A percentile compares a stretch with the other conserved stretches of the same genome.
These are phyloP conservation scores for Tiliqua scincoides DNA, from an alignment of 2,113 vertebrate species.

Conservation along the genomic window DNA sequence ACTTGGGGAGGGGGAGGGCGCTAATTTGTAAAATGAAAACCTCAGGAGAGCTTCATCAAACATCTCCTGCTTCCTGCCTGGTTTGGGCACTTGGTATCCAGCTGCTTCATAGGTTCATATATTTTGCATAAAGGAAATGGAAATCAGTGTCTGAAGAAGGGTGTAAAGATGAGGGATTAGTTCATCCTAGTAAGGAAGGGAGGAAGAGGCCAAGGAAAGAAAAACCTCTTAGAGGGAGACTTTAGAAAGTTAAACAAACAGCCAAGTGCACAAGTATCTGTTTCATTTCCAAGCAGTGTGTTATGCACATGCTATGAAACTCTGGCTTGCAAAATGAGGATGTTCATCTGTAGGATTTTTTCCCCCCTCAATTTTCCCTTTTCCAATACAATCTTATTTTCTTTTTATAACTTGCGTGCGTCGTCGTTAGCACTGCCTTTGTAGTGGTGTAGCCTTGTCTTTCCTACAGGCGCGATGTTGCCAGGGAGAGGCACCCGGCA, in stretches of 20 bases:
- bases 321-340: slow-evolving; percentile 17
- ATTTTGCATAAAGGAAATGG: not conserved
- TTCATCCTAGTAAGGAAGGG: not conserved
- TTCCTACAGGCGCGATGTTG: slow-evolving; percentile 25
- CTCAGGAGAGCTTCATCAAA: not conserved
- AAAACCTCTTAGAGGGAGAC: not conserved
- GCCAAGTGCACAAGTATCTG: not conserved
- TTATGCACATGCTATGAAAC: slow-evolving; percentile 37
- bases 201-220: not conserved
- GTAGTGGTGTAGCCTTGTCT: slow-evolving; percentile 42
- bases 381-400: slow-evolving; percentile 30
- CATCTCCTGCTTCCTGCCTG: not conserved
- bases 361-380: not conserved
- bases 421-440: slow-evolving; percentile 51
- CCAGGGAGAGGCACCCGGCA: slow-evolving; percentile 39
- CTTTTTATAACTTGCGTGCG: slow-evolving; percentile 45
- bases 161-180: not conserved
- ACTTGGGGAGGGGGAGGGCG: too few species aligned
- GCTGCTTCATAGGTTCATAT: not conserved
- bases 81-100: not conserved
- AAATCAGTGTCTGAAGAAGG: not conserved
- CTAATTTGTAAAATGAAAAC: not conserved
- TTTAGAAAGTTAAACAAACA: not conserved
- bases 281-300: slow-evolving; percentile 42
- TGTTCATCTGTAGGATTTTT: not conserved